Percentiles rank a stretch among this genome's conserved stretches.
phyloP scores from a whole-genome alignment of 2,113 vertebrate genomes.

The Typhlomys cinereus region DNA sequence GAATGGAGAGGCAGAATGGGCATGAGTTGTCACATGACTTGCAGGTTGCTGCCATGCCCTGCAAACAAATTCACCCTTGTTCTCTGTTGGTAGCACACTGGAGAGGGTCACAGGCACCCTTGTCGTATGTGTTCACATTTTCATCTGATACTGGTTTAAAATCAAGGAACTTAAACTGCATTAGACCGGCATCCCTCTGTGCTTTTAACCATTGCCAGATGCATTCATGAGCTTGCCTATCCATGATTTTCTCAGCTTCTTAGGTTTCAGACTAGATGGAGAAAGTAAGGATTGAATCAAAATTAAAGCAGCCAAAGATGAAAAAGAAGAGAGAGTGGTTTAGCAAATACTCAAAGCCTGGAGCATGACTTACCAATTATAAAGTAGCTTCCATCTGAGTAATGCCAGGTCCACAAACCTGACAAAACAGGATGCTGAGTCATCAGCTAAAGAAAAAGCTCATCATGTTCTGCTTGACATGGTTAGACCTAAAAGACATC shows the following conservation, averaged over 20 bases:
- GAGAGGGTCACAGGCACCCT: neutral
- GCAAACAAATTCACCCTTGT: neutral
- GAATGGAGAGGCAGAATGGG: rapidly evolving
- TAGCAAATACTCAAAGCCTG: slow-evolving; percentile 1
- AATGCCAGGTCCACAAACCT: neutral
- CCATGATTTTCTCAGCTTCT: neutral
- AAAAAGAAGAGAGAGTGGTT: neutral
- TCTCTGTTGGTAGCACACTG: neutral
- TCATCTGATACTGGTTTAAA: neutral
- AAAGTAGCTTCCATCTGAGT: slow-evolving; percentile 44
- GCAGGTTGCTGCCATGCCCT: neutral
- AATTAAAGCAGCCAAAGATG: slow-evolving; percentile 28
- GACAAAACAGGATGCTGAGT: neutral
- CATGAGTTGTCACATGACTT: neutral
- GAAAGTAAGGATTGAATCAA: neutral
- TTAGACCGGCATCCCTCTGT: neutral
- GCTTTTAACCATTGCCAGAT: neutral
- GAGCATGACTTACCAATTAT: neutral
- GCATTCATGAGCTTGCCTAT: neutral
- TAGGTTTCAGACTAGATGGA: slow-evolving; percentile 19
- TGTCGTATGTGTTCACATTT: neutral
- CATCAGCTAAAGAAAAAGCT: slow-evolving; percentile 28
- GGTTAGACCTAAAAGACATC: neutral
- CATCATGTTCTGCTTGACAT: neutral
- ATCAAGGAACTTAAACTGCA: neutral